A percentile compares a stretch with the other conserved stretches of the same genome.
phyloP scores from a whole-genome alignment of 2,888 invertebrate species.

The Acleris holmiana region DNA sequence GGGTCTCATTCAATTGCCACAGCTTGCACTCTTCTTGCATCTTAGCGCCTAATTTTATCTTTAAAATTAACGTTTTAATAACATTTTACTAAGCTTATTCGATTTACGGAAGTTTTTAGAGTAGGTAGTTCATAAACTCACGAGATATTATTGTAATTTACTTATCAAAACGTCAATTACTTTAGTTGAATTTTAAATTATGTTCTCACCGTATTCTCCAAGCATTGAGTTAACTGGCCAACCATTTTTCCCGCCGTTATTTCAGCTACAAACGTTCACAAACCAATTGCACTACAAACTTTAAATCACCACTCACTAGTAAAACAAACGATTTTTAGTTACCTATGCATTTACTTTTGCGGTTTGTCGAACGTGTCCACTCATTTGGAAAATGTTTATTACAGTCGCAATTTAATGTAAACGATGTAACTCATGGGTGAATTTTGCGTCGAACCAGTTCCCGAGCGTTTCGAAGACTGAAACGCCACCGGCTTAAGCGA shows the following conservation, averaged over 20 bases:
- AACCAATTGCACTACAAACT: conserved; percentile 66
- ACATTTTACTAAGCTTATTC: no score
- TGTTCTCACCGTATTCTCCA: conserved; percentile 67
- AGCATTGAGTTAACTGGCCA: conserved; percentile 60
- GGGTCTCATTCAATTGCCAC: no score
- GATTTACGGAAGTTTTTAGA: no score
- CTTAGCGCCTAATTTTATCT: no score
- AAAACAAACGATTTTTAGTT: conserved; percentile 17
- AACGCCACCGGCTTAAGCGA: conserved; percentile 69
- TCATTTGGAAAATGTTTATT: conserved; percentile 47
- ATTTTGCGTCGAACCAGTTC: conserved; percentile 54
- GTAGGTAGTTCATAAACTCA: no score
- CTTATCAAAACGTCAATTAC: not conserved
- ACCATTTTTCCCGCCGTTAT: conserved; percentile 67
- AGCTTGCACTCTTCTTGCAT: no score
- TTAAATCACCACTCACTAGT: conserved; percentile 53
- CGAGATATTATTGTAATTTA: not conserved
- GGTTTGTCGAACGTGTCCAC: conserved; percentile 31
- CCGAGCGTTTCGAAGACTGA: conserved; percentile 63
- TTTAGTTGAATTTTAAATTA: conserved; percentile 1
- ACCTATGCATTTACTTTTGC: conserved; percentile 25
- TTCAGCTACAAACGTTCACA: conserved; percentile 67
- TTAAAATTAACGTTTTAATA: no score
- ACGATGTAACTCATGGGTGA: conserved; percentile 61
- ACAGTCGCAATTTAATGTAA: conserved; percentile 54